Conservation (phyloP, 2,797 vertebrate species). For the Anguilla pacifica region DNA sequence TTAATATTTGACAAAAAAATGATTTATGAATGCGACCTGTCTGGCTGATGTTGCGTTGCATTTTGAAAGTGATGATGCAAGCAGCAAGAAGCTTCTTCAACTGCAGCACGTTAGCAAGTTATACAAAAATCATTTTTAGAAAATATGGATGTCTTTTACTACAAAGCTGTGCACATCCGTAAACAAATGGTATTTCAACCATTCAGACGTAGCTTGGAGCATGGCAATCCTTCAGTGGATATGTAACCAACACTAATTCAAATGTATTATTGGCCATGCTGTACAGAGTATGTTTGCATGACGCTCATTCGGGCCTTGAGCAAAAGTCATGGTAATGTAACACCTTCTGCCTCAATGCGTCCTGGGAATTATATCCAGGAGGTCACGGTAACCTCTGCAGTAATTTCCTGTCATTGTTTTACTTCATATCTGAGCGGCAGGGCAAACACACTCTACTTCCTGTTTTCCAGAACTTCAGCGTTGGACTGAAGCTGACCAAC, state of each 20-base stretch:
- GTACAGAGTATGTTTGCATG: neutral
- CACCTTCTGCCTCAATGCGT: neutral
- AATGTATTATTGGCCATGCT: neutral
- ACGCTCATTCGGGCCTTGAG: neutral
- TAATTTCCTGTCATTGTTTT: slow-evolving; percentile 48
- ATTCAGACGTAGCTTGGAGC: neutral
- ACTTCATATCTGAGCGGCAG: neutral
- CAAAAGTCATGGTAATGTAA: neutral
- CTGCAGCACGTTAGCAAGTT: neutral
- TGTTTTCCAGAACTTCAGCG: neutral
- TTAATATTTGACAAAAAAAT: slow-evolving; percentile 10
- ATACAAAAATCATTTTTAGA: neutral
- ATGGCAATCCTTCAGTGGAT: neutral
- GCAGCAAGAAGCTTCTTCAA: neutral
- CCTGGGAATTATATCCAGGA: neutral
- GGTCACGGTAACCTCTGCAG: slow-evolving; percentile 20
- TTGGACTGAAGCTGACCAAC: neutral
- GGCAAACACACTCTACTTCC: neutral
- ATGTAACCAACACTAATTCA: neutral
- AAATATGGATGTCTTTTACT: neutral
- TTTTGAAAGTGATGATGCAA: neutral
- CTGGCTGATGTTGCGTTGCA: neutral
- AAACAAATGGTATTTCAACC: neutral
- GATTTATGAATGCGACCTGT: neutral
- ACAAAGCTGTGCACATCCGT: neutral